Base-by-base conservation (phyloP, 2,797 vertebrate genomes). In the Nannoperca australis region DNA sequence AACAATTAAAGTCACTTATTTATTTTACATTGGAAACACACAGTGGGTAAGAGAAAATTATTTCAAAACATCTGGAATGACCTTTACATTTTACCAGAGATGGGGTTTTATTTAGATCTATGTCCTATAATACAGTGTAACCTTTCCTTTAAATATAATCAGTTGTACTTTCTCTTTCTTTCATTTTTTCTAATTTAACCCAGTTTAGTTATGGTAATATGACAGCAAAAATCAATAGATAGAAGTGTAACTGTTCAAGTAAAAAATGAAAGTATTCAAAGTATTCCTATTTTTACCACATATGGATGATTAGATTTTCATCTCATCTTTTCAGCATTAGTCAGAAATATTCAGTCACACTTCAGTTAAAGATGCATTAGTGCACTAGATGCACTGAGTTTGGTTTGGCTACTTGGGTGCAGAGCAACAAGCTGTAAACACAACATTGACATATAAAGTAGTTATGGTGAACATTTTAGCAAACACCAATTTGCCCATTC, bases 121-220 rank as follows among this genome's bases (percentile, higher is more conserved):
- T 27, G 14, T 55, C 67, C 51, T 20, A 2, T 53, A 45, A 63
- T 53, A 22, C 49, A 22, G 6, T 9, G 3, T 66, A 65, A 73
- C 84, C 80, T 77, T 82, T 82, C 58, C 51, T 22, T 49, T n/a
- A 58, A 67, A 79, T 73, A 22, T 20, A 44, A 67, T 85, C 53
- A 73, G 22, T 3, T 27, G 55, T 42, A 15, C 53, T 65, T 55
- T 72, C 17, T 58, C 38, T 49, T 34, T 18, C n/a, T 15, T 44
- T 79, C 64, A 62, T 80, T 79, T 45, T 36, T 73, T 58, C 4
- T 44, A 24, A 74, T 75, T 64, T 34, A 17, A 73, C 82, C 50
- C 18, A 36, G 22, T 59, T 65, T 49, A 42, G 42, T 73, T 32
- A 3, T 55, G 13, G 4, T 47, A 65, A 70, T 14, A 51, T 54